Evolutionary conservation across 1,140 invertebrate genomes (phyloP).

Genomic region (Antheraea pernyi): DNA sequence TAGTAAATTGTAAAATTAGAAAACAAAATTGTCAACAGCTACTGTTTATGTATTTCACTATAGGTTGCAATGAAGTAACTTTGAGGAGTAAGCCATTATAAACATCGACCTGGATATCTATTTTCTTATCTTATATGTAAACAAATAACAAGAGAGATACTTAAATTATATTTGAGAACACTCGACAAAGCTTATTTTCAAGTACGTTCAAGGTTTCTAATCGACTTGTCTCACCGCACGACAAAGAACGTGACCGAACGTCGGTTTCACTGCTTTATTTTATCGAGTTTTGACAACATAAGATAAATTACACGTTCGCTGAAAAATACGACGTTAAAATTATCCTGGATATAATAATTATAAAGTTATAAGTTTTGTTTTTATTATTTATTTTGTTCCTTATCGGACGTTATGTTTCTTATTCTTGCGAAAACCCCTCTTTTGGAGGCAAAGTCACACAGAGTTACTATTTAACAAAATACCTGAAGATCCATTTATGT

Average conservation of each 20-base stretch:
- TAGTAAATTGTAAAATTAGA: no score
- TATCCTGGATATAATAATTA: no score
- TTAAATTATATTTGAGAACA: not conserved
- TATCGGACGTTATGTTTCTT: no score
- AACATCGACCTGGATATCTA: not conserved
- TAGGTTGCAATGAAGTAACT: not conserved
- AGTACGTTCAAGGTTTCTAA: not conserved
- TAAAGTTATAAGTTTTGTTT: no score
- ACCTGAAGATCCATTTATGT: slow-evolving; percentile 78
- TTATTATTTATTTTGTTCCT: no score
- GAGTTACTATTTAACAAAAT: not conserved
- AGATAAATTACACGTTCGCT: not conserved
- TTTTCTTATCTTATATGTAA: not conserved
- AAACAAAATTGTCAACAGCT: no score
- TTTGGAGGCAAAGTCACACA: no score
- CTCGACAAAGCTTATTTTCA: not conserved
- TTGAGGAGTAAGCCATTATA: not conserved
- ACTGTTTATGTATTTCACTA: no score
- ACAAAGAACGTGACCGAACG: not conserved
- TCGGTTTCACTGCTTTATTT: not conserved
- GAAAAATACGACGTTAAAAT: not conserved
- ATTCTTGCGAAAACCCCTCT: no score
- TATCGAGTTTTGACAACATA: not conserved
- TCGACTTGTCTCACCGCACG: not conserved
- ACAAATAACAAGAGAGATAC: not conserved